These are phyloP conservation scores for Trinorchestia longiramus DNA, from an alignment of 1,140 invertebrate genomes.

Conservation along the genomic window DNA sequence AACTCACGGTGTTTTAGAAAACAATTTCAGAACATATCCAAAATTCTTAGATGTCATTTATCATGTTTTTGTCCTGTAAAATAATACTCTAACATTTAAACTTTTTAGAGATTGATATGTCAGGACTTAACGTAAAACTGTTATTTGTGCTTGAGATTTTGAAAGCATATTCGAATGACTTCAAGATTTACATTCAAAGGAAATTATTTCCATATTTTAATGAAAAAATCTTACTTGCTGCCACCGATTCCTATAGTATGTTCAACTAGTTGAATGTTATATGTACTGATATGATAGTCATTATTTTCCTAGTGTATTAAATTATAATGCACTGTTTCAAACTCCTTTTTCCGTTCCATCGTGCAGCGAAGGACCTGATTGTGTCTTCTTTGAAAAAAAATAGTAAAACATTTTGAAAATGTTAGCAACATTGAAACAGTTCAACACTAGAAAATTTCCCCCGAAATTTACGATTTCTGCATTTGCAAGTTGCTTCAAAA, in stretches of 20 bases:
- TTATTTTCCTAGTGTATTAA: background rate
- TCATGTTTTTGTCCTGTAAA: no score
- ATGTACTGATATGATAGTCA: background rate
- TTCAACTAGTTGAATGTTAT: no score
- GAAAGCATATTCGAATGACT: no score
- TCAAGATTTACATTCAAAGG: no score
- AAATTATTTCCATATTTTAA: no score
- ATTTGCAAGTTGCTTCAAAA: background rate
- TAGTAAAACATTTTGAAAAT: background rate
- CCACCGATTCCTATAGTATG: background rate
- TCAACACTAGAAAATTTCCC: background rate
- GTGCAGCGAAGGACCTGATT: background rate
- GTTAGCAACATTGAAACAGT: background rate
- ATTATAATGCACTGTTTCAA: background rate
- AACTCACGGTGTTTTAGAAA: no score
- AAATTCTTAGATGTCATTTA: no score
- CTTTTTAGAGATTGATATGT: no score
- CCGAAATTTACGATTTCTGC: background rate
- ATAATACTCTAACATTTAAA: no score
- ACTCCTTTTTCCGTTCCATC: background rate
- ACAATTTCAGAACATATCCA: no score
- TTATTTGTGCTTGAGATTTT: no score
- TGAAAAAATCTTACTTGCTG: background rate
- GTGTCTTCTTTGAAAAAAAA: background rate
- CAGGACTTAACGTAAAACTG: no score